These are phyloP conservation scores for Zygogramma bicolorata DNA, from an alignment of 2,888 invertebrate genomes.

Conservation along the genomic window DNA sequence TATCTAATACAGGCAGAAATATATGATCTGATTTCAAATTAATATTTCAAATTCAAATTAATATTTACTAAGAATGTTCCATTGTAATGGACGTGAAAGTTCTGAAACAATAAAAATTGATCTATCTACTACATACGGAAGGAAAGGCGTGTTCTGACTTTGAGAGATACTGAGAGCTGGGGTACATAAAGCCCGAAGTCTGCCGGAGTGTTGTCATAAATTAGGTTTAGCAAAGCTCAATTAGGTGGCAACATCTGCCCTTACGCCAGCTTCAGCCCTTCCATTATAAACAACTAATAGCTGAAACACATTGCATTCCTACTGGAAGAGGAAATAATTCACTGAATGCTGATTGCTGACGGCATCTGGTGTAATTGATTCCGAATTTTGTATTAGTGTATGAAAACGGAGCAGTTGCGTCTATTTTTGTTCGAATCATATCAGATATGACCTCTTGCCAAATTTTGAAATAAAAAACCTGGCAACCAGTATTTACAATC, in stretches of 20 bases:
- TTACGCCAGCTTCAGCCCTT: not conserved
- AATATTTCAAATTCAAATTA: too few species aligned
- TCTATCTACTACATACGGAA: too few species aligned
- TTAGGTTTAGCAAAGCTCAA: not conserved
- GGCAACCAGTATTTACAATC: too few species aligned
- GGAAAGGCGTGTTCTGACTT: not conserved
- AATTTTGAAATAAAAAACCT: too few species aligned
- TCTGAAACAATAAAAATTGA: too few species aligned
- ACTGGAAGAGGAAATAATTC: not conserved
- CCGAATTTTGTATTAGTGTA: not conserved
- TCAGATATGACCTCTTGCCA: too few species aligned
- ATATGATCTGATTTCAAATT: too few species aligned
- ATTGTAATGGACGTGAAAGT: too few species aligned
- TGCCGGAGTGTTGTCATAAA: not conserved
- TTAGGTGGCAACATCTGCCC: conserved; percentile 13
- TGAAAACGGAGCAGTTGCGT: not conserved
- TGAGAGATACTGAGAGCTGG: not conserved
- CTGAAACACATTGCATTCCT: not conserved
- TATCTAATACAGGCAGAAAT: too few species aligned
- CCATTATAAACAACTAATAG: not conserved
- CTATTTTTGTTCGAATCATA: too few species aligned
- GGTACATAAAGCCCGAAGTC: not conserved
- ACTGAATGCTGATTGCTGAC: not conserved
- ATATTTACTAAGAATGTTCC: too few species aligned
- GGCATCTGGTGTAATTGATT: not conserved